These are phyloP conservation scores for Myiotriccus ornatus DNA, from an alignment of 2,797 vertebrate species.

Conservation along the genomic window DNA sequence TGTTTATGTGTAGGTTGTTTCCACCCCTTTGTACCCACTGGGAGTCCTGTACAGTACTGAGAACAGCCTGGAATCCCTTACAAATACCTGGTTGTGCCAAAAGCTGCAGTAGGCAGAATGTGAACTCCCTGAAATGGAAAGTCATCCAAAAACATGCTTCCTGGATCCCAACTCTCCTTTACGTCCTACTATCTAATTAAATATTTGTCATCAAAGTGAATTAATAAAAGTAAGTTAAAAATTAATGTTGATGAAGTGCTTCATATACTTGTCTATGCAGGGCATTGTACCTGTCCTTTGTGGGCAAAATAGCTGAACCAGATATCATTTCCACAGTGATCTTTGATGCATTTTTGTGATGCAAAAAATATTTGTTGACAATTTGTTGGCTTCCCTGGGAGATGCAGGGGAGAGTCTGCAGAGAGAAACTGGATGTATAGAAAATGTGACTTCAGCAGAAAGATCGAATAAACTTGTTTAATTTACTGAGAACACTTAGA, in stretches of 20 bases:
- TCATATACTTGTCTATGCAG: neutral
- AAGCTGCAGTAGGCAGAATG: neutral
- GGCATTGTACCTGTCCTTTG: neutral
- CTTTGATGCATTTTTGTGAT: neutral
- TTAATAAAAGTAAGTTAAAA: neutral
- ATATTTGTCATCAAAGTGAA: neutral
- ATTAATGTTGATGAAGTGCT: neutral
- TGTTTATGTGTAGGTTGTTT: neutral
- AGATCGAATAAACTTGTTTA: neutral
- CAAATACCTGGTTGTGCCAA: neutral
- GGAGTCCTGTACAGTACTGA: neutral
- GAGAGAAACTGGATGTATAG: neutral
- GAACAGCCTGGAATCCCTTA: neutral
- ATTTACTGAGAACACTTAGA: neutral
- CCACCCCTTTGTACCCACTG: rapidly evolving
- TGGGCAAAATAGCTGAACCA: neutral
- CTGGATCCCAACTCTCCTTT: neutral
- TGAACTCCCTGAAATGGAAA: neutral
- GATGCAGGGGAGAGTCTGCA: neutral
- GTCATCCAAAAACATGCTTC: neutral
- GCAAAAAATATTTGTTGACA: neutral
- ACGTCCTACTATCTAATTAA: neutral
- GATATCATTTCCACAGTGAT: neutral
- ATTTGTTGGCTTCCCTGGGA: neutral
- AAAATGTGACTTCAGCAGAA: neutral